Base-by-base conservation (phyloP, 2,797 vertebrate genomes). In the Urophycis tenuis region DNA sequence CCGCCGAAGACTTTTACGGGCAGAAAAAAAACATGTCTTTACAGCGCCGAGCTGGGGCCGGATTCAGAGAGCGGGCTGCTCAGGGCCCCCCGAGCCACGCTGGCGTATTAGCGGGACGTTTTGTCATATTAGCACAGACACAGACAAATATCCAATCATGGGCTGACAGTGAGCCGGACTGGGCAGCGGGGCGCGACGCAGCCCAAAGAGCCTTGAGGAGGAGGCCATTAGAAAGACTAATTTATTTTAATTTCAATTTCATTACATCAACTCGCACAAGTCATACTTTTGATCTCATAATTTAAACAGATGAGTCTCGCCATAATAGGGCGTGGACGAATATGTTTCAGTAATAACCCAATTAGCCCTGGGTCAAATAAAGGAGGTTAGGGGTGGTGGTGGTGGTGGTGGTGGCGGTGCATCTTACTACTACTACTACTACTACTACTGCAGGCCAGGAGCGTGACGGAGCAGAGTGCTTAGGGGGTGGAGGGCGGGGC, bases 281-380 rank as follows among this genome's bases (percentile, higher is more conserved):
- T 93, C 91, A 88, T 91, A 93, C 92, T 92, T n/a, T 93, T 93
- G 92, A 93, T 92, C 90, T 89, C 90, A 91, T 93, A 90, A 94
- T 92, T 92, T 92, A 91, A 92, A 92, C 84, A 90, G 87, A 93
- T 91, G 92, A 90, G 90, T 81, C 86, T 80, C 69, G 74, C 84
- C 83, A 86, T 92, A 91, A 91, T 91, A 92, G 90, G 89, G 81
- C 89, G 86, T 76, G 89, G 91, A 91, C 92, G 91, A 92, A 92
- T 92, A 91, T 90, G 91, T 88, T 90, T 92, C 89, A 93, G 92
- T 93, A 93, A 93, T 94, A 93, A 92, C 90, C 92, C 91, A 92
- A 93, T 93, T 93, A 93, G 91, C 87, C 86, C 79, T 81, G 87
- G 88, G 90, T 86, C 88, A 89, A 83, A 87, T 86, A 85, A 81